These are phyloP conservation scores for Melanaphis sacchari DNA, from an alignment of 1,140 invertebrate genomes.

Conservation along the genomic window DNA sequence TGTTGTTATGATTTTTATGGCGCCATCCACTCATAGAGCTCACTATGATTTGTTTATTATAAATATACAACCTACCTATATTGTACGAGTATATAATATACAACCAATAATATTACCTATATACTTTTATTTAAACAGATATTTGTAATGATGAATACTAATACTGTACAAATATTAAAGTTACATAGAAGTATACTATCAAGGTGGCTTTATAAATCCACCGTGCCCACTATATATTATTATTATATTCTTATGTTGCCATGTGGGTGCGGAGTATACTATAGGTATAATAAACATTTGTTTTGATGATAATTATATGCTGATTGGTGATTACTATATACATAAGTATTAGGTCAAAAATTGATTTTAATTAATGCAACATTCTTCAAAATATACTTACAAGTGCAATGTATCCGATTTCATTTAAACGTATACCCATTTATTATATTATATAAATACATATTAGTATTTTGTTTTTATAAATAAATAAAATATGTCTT, in stretches of 20 bases:
- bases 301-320: slow-evolving; percentile 4
- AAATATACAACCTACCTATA: too few species aligned
- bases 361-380: background rate
- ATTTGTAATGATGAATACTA: background rate
- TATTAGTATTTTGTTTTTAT: background rate
- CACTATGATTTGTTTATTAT: background rate
- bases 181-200: background rate
- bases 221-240: background rate
- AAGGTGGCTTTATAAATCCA: background rate
- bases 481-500: background rate
- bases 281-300: background rate
- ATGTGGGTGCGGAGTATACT: background rate
- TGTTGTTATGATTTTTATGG: background rate
- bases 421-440: background rate
- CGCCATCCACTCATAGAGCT: background rate
- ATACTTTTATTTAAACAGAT: background rate
- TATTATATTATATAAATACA: background rate
- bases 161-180: background rate
- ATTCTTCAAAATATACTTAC: background rate
- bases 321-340: background rate
- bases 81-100: background rate
- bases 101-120: background rate
- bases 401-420: background rate
- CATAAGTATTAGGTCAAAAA: background rate
- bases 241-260: background rate